phyloP scores from a whole-genome alignment of 2,113 vertebrate species.

The Herpetotheres cachinnans region DNA sequence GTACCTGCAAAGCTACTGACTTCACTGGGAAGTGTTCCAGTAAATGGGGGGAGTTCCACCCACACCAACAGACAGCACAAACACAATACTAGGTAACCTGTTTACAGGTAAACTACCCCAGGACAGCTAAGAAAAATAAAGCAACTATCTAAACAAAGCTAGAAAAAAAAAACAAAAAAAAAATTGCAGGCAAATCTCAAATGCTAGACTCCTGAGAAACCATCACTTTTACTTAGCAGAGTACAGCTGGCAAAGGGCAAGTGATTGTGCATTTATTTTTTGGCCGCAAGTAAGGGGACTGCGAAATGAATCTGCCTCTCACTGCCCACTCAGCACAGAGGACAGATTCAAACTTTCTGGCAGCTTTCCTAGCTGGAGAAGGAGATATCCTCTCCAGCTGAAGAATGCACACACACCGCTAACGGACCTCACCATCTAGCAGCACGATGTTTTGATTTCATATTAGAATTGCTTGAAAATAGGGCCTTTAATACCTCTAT shows the following conservation, averaged over 20 bases:
- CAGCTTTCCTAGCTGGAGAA: background rate
- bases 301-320: background rate
- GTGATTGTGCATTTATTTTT: background rate
- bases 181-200: background rate
- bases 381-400: background rate
- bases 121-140: background rate
- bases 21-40: background rate
- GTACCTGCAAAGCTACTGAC: background rate
- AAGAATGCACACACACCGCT: background rate
- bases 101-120: background rate
- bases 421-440: background rate
- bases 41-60: background rate
- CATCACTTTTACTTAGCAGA: background rate
- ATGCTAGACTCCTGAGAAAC: background rate
- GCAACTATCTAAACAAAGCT: background rate
- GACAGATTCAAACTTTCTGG: constrained; percentile 1
- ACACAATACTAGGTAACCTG: background rate
- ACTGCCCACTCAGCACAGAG: background rate
- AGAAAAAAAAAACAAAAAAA: background rate
- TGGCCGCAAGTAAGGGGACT: background rate
- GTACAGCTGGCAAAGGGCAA: background rate
- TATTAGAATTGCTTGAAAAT: constrained; percentile 47
- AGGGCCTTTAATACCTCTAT: constrained; percentile 34
- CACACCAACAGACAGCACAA: background rate
- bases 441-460: background rate